These are phyloP conservation scores for Microtus ochrogaster DNA, from an alignment of 2,113 vertebrate genomes.

Conservation along the genomic window DNA sequence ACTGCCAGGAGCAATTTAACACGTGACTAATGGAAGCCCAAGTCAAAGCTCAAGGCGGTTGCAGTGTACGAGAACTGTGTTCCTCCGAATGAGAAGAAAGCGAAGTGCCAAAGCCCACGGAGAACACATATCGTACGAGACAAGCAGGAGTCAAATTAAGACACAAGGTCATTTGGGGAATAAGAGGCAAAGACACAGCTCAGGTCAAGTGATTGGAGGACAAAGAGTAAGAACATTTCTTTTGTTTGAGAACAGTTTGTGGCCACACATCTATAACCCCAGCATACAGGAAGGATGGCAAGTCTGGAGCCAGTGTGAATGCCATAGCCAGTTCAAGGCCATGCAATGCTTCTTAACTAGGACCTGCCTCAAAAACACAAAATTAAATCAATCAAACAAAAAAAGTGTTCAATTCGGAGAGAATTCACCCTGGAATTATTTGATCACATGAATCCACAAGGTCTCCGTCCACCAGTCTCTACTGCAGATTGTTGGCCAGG, in stretches of 20 bases:
- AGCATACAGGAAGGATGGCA: too few species aligned
- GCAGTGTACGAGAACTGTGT: background rate
- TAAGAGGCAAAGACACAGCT: constrained; percentile 41
- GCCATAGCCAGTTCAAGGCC: background rate
- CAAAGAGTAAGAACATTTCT: background rate
- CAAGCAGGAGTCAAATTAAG: constrained; percentile 15
- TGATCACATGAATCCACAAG: background rate
- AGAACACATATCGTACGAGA: background rate
- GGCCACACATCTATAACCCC: background rate
- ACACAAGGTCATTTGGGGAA: background rate
- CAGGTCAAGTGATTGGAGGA: background rate
- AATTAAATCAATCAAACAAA: background rate
- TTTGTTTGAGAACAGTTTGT: constrained; percentile 4
- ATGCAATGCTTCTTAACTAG: background rate
- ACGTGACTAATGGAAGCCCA: constrained; percentile 54
- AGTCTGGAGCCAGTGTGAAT: too few species aligned
- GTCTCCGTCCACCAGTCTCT: background rate
- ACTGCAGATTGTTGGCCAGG: background rate
- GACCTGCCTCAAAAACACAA: background rate
- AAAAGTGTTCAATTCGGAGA: background rate
- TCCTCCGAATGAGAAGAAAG: constrained; percentile 39
- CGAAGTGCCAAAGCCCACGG: background rate
- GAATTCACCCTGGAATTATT: background rate
- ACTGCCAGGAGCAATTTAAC: constrained; percentile 54
- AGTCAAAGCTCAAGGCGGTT: constrained; percentile 16